These are phyloP conservation scores for Drosophila kikkawai DNA, from an alignment of 1,140 invertebrate species.

Conservation along the genomic window DNA sequence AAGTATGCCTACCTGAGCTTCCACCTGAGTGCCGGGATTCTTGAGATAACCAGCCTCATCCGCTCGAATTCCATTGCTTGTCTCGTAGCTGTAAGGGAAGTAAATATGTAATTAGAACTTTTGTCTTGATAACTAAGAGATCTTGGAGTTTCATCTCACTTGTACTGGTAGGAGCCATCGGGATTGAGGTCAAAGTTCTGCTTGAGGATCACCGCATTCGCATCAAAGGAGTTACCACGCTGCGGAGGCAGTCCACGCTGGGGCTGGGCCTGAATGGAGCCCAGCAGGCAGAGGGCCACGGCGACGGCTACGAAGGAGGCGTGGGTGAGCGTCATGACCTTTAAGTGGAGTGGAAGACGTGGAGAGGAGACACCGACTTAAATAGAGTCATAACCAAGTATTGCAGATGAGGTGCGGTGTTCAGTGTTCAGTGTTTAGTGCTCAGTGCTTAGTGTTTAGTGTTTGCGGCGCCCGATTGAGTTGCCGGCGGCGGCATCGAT, in stretches of 20 bases:
- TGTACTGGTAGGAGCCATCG: constrained; percentile 86
- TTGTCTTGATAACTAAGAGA: not conserved
- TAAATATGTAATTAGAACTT: no score
- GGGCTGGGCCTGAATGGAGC: constrained; percentile 67
- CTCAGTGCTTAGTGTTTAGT: constrained; percentile 1
- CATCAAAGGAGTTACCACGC: constrained; percentile 67
- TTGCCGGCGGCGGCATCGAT: constrained; percentile 29
- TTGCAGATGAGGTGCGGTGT: constrained; percentile 39
- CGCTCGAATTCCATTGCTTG: constrained; percentile 87
- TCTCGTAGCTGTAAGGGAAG: constrained; percentile 86
- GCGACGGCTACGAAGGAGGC: constrained; percentile 57
- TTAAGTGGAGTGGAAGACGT: constrained; percentile 37
- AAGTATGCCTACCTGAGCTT: constrained; percentile 85
- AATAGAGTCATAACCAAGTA: constrained; percentile 57
- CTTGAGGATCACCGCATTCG: constrained; percentile 84
- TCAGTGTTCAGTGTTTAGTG: constrained; percentile 2
- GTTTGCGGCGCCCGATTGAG: constrained; percentile 25
- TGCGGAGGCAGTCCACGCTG: constrained; percentile 75
- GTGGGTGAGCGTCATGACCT: constrained; percentile 78
- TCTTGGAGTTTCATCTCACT: constrained; percentile 36
- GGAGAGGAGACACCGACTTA: constrained; percentile 7
- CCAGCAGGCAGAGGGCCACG: constrained; percentile 69
- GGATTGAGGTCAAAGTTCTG: constrained; percentile 85
- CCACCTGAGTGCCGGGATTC: constrained; percentile 85
- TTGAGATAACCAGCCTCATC: constrained; percentile 88